These are phyloP conservation scores for Smittia aterrima DNA, from an alignment of 2,888 invertebrate genomes.

Conservation along the genomic window DNA sequence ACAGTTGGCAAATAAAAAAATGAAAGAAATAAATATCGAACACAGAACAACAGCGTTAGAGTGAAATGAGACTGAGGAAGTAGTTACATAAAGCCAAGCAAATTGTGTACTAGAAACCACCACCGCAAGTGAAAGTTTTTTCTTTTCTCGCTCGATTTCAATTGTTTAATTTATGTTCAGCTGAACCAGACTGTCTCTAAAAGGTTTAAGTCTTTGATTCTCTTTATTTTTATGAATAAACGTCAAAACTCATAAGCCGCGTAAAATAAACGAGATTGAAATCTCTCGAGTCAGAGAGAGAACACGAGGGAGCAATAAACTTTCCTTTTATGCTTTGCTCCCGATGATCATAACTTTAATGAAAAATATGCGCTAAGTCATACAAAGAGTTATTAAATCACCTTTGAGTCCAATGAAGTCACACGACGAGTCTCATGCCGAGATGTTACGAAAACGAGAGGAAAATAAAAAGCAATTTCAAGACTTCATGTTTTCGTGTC, in stretches of 20 bases:
- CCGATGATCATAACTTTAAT: constrained; percentile 16
- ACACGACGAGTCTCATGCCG: constrained; percentile 9
- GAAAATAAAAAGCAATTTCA: background rate
- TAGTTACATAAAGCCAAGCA: background rate
- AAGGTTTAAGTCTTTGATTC: background rate
- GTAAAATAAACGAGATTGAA: background rate
- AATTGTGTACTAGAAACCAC: constrained; percentile 11
- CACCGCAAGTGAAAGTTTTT: constrained; percentile 26
- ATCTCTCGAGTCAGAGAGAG: background rate
- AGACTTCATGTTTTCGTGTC: constrained; percentile 1
- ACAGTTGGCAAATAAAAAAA: background rate
- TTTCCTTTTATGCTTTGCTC: background rate
- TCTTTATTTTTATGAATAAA: constrained; percentile 8
- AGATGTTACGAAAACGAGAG: constrained; percentile 12
- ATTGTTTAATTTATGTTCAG: constrained; percentile 16
- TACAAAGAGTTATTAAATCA: constrained; percentile 24
- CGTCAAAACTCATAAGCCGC: background rate
- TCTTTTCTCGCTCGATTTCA: background rate
- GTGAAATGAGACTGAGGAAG: constrained; percentile 4
- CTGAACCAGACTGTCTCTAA: background rate
- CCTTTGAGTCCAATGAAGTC: constrained; percentile 15
- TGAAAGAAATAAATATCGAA: constrained; percentile 1
- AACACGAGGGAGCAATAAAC: background rate
- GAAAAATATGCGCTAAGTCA: constrained; percentile 9
- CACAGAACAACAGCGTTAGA: constrained; percentile 9